Percentiles rank a stretch among this genome's conserved stretches.
Conservation (phyloP, 2,113 vertebrate genomes). For the Nesospiza acunhae region DNA sequence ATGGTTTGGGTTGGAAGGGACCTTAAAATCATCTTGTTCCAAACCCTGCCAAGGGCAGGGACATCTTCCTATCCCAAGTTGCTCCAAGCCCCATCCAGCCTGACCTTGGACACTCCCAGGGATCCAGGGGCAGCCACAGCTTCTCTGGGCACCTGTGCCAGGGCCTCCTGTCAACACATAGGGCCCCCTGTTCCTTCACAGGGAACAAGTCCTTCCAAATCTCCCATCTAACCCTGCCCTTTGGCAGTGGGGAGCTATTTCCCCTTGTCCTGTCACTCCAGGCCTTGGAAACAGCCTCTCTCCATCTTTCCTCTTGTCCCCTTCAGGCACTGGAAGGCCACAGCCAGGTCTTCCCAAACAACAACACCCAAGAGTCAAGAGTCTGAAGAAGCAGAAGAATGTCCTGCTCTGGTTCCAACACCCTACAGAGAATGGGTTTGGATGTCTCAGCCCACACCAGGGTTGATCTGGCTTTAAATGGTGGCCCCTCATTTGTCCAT, state of each 20-base stretch:
- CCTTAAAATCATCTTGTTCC: background rate
- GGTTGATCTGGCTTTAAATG: background rate
- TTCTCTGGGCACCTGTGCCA: background rate
- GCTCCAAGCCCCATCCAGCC: rapidly evolving
- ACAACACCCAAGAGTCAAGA: background rate
- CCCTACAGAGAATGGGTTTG: rapidly evolving
- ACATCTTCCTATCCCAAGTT: background rate
- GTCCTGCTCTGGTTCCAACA: background rate
- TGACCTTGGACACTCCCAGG: background rate
- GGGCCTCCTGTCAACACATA: background rate
- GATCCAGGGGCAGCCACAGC: background rate
- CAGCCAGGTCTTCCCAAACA: background rate
- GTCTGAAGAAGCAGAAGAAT: background rate
- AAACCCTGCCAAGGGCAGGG: background rate
- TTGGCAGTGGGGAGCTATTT: background rate
- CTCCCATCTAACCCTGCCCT: background rate
- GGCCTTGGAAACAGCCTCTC: background rate
- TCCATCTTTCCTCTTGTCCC: background rate
- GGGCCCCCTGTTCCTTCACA: background rate
- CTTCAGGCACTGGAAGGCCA: background rate
- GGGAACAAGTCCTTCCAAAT: background rate
- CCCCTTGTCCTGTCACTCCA: background rate
- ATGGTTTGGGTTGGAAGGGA: background rate
- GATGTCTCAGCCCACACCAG: background rate
- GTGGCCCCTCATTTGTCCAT: rapidly evolving